Evolutionary conservation across 2,797 vertebrate species (phyloP), one percentile per base, ranked within the genome.

Genomic region (Tapera naevia): DNA sequence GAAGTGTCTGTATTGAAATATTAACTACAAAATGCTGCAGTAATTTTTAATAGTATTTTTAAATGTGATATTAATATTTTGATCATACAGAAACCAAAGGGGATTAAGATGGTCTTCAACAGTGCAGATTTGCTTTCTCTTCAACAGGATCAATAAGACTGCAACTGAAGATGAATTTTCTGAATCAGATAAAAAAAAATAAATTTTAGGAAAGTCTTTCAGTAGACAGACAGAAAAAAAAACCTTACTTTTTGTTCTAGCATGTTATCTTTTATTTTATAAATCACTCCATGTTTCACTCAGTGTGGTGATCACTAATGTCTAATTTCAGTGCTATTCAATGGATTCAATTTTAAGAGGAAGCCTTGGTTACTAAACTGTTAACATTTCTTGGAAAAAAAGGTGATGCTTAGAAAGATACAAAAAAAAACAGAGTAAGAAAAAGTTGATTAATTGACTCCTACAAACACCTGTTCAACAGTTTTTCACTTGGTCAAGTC

Each of bases 291-390:
- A 30, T 0, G 5, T 58, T 53, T 74, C 16, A 65, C 7, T 74
- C 7, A 22, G 0, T n/a, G 8, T 0, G n/a, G n/a, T n/a, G n/a
- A n/a, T n/a, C n/a, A n/a, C n/a, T 28, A 57, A 32, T 43, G 8
- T 53, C 18, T 70, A 35, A 62, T 71, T 82, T 79, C 35, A 33
- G 9, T 30, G 3, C 4, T 60, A 41, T 39, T 79, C 79, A 27
- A 50, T 24, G 7, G 10, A 67, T 71, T 93, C 0, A 4, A 13
- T 56, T 74, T 43, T 17, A 76, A 69, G 46, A 73, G 11, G 5
- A 33, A 75, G 2, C 16, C 64, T 5, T 64, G 13, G 7, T 73
- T 78, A 39, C 8, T 48, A 13, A 83, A 41, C 3, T 27, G 23
- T 23, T 76, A 48, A 25, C 1, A 4, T 8, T 7, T 32, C 57